Conservation (phyloP, 1,140 invertebrate genomes). For the Cylas formicarius region DNA sequence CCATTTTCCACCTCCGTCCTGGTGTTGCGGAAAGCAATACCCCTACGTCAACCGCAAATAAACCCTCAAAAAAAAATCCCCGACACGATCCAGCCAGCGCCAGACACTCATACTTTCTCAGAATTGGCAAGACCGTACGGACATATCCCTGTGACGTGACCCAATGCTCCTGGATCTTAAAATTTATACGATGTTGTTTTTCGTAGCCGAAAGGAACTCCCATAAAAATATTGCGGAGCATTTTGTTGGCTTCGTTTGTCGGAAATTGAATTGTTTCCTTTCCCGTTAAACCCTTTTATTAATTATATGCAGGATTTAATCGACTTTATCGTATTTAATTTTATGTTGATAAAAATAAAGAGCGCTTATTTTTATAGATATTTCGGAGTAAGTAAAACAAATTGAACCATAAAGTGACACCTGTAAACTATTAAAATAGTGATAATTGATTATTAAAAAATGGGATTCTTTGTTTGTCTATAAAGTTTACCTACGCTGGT, state of each 20-base stretch:
- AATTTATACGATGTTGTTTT: slow-evolving; percentile 23
- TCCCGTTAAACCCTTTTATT: neutral
- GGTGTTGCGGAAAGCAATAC: neutral
- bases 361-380: too few species aligned
- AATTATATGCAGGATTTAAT: too few species aligned
- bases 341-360: too few species aligned
- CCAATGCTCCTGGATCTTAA: slow-evolving; percentile 12
- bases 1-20: neutral
- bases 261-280: neutral
- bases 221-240: slow-evolving; percentile 12
- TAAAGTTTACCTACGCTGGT: too few species aligned
- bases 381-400: too few species aligned
- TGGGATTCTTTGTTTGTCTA: too few species aligned
- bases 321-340: too few species aligned
- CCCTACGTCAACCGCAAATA: neutral
- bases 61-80: slow-evolving; percentile 11
- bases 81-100: too few species aligned
- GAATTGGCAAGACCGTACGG: slow-evolving; percentile 16
- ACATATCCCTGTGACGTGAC: slow-evolving; percentile 20
- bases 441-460: too few species aligned
- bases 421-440: too few species aligned
- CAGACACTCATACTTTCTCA: too few species aligned
- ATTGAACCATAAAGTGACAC: too few species aligned
- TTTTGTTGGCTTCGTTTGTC: neutral
- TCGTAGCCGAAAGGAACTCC: slow-evolving; percentile 1